phyloP scores from a whole-genome alignment of 1,140 invertebrate genomes.

The Pissodes strobi region DNA sequence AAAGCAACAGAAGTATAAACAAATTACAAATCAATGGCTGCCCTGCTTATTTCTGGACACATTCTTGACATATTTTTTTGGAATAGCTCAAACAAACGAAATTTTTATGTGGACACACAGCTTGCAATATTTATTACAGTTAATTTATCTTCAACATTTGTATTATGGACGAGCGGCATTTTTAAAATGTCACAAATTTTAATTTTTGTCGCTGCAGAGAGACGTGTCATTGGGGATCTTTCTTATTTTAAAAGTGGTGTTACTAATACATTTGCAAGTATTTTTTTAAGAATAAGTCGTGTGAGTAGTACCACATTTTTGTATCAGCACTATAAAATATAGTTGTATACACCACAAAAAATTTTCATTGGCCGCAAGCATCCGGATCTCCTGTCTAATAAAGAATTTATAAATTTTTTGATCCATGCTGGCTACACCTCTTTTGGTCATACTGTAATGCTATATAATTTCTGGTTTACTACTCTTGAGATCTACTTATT shows the following conservation, averaged over 20 bases:
- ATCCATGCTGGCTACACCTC: too few relatives aligned
- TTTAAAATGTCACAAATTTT: too few relatives aligned
- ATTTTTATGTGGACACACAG: too few relatives aligned
- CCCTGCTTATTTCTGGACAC: background rate
- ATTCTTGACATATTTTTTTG: too few relatives aligned
- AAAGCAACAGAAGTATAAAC: too few relatives aligned
- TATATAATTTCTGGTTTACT: background rate
- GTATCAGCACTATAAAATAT: background rate
- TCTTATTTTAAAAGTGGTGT: too few relatives aligned
- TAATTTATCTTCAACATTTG: background rate
- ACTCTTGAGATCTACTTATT: background rate
- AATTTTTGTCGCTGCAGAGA: background rate
- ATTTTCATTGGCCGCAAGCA: background rate
- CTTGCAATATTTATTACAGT: too few relatives aligned
- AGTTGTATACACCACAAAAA: background rate
- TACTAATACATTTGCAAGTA: background rate
- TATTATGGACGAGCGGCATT: background rate
- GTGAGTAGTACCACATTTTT: background rate
- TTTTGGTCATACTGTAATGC: background rate
- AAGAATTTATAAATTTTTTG: background rate
- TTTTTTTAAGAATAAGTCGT: background rate
- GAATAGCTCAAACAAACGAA: too few relatives aligned
- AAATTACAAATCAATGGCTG: too few relatives aligned
- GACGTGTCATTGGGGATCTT: too few relatives aligned
- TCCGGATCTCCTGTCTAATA: background rate